Evolutionary conservation across 2,888 invertebrate species (phyloP).

Genomic region (Amphipoea oculea): DNA sequence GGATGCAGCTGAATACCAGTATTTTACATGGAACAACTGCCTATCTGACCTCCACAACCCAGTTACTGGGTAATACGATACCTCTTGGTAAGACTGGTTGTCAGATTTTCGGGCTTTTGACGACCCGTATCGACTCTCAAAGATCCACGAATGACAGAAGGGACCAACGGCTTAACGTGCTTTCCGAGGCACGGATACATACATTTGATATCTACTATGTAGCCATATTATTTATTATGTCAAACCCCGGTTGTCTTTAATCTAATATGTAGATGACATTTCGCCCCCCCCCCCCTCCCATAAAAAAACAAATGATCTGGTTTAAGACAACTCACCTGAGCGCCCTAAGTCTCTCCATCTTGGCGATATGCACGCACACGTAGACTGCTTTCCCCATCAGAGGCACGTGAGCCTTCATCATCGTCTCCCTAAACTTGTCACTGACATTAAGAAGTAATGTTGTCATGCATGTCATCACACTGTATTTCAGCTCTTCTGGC

Average conservation of each 20-base stretch:
- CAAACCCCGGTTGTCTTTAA: no score
- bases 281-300: no score
- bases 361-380: conserved; percentile 92
- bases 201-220: no score
- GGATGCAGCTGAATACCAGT: background rate
- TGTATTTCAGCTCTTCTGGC: conserved; percentile 92
- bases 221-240: no score
- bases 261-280: no score
- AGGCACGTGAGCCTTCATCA: conserved; percentile 88
- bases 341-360: conserved; percentile 91
- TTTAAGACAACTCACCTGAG: conserved; percentile 88
- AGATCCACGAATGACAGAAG: background rate
- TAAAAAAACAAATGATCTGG: background rate
- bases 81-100: no score
- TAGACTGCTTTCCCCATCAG: conserved; percentile 92
- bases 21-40: background rate
- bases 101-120: no score
- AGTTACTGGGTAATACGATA: background rate
- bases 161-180: no score
- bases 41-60: no score
- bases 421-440: conserved; percentile 90
- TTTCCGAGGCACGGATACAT: background rate
- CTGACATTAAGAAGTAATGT: conserved; percentile 87
- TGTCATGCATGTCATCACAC: conserved; percentile 89
- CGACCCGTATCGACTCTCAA: no score